Base-by-base conservation (phyloP, 2,797 vertebrate genomes). In the Decapterus maruadsi region DNA sequence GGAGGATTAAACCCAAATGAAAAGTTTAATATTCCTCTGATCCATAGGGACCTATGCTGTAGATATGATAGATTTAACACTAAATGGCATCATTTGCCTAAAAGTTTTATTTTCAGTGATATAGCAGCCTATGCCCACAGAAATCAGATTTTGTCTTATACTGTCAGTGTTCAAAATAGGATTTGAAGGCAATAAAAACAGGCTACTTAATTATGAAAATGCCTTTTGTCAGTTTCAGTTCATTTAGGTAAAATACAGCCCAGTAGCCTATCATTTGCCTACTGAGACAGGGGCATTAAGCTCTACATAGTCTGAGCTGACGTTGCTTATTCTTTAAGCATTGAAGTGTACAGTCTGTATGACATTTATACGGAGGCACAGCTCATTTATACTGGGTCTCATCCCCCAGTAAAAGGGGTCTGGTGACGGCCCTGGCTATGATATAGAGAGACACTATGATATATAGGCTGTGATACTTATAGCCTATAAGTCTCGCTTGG, bases 1-100 rank as follows among this genome's bases (percentile, higher is more conserved):
- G 81, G 82, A 84, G 78, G 70, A 85, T 55, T 70, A 66, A 72
- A 61, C 58, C 68, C 53, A 16, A n/a, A 48, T 48, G 20, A 60
- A 22, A 11, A 4, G 45, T 29, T 20, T 20, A 22, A 43, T 72
- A 26, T 43, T 34, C 36, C 63, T 50, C 77, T 42, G 6, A 62
- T 7, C 46, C 50, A 36, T 17, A 10, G 19, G 13, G 22, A 60
- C 20, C 1, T 3, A 42, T 14, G 53, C 13, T 42, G 14, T 4
- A 29, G 43, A 9, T 29, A 51, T 67, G 14, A 59, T 2, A 11
- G 7, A 14, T 13, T 10, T 48, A 22, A 54, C 36, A 46, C 31
- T 0, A 14, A 20, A 26, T 6, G 1, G 34, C 13, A 19, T 6
- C 3, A 54, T 56, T 16, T 22, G 3, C 26, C 26, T 26, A 26